Evolutionary conservation across 2,113 vertebrate genomes (phyloP), one percentile per base, ranked within the genome.

Genomic region (Clarias macrocephalus): DNA sequence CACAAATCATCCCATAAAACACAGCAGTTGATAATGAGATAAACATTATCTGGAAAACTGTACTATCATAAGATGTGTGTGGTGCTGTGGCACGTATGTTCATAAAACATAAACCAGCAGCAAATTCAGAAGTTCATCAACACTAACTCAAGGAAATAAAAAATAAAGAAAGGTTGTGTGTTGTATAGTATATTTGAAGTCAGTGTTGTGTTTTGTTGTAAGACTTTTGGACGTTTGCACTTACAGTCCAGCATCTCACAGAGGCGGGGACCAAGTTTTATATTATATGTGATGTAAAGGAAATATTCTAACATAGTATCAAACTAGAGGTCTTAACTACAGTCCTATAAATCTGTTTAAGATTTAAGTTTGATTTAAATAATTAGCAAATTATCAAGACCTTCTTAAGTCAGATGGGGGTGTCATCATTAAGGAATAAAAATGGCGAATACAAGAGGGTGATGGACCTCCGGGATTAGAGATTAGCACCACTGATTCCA

Each of bases 1-100:
- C 85, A 77, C 60, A 86, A 21, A 73, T 73, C 15, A 48, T 48
- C 7, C 48, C 48, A 48, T 48, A 79, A 79, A 52, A 79, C 48
- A 79, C 52, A 57, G 75, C 25, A 56, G 21, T 28, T 56, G 52
- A 56, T 28, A 56, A 79, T 79, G 75, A 79, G 66, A 84, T 72
- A 59, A 73, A 37, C 5, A 37, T 13, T 84, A 56, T 81, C 57
- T 37, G 57, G 42, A 60, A 4, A 1, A 60, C 57, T 80, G 10
- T 33, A 8, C 42, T 62, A 62, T 62, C 30, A 81, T 42, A 81
- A 37, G 28, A 80, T 62, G 28, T 0, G 19, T 80, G 11, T 56
- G 15, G 25, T 77, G 75, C 7, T 80, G 16, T 80, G 54, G 52
- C 76, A 79, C 15, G 25, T 60, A 33, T 18, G 54, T 59, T n/a